Conservation (phyloP, 2,113 vertebrate species). For the Channa argus region DNA sequence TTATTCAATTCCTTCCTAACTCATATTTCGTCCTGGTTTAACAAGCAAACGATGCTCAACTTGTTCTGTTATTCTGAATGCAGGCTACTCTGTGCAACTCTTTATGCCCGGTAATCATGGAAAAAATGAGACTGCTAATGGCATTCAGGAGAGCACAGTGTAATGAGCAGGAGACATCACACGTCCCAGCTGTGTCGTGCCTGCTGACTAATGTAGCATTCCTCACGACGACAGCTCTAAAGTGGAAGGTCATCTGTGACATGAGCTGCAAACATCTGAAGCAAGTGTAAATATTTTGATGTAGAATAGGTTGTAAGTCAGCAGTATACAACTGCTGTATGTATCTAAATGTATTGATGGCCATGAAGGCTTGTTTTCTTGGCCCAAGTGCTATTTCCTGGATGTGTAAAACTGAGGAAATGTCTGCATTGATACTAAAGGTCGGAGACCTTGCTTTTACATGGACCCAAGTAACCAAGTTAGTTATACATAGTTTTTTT, state of each 20-base stretch:
- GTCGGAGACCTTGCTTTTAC: too few relatives aligned
- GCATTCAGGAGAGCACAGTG: constrained; percentile 45
- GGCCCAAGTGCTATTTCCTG: too few relatives aligned
- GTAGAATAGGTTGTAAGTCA: background rate
- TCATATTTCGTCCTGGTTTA: background rate
- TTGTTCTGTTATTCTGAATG: constrained; percentile 2
- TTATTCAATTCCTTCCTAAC: too few relatives aligned
- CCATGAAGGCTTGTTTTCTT: too few relatives aligned
- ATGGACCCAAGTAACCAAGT: too few relatives aligned
- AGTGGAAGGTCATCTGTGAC: constrained; percentile 54
- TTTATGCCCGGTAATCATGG: constrained; percentile 46
- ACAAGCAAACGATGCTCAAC: background rate
- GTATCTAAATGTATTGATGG: too few relatives aligned
- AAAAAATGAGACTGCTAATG: constrained; percentile 58
- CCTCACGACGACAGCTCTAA: constrained; percentile 48
- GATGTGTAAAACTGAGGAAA: too few relatives aligned
- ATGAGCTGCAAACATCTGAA: constrained; percentile 33
- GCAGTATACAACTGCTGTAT: background rate
- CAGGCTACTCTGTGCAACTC: constrained; percentile 10
- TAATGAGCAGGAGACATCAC: constrained; percentile 54
- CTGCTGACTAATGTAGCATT: constrained; percentile 71
- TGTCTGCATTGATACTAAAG: too few relatives aligned
- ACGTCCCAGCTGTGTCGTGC: constrained; percentile 65
- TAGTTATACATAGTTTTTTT: too few relatives aligned
- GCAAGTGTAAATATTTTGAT: constrained; percentile 23